Evolutionary conservation across 2,888 invertebrate species (phyloP), one percentile per base, ranked within the genome.

Genomic region (Heliconius ethilla): DNA sequence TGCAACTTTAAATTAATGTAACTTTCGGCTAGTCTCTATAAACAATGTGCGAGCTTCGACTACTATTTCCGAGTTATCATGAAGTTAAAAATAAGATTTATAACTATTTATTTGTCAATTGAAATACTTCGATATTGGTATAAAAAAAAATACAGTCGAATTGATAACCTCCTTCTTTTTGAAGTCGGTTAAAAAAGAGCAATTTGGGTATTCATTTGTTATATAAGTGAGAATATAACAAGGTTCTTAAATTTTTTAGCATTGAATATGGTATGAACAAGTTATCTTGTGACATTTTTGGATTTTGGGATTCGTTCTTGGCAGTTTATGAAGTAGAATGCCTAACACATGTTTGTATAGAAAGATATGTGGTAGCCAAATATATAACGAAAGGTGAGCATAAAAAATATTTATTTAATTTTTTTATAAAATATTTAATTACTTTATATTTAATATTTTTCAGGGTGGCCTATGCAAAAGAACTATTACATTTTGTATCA

Each of bases 291-390:
- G 82, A 87, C 72, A 75, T 87, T 79, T 85, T 86, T 82, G 83
- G 82, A 75, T 94, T 94, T 82, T 83, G 92, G 80, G 92, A 94
- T 79, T 93, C 93, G 76, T 91, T 95, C 84, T 83, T 95, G 81
- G 90, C 92, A 65, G 89, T 93, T 15, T 90, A 91, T 78, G 95
- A 95, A 87, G 89, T 94, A 69, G 92, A 93, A 84, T 89, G 90
- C 78, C 85, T 95, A 27, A 91, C 94, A 2, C 89, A 94, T 77
- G 86, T 95, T 51, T 93, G 94, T 81, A 89, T 95, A 73, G 95
- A 95, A 83, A 88, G 95, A 86, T 94, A 92, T 82, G 89, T 95
- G 18, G 84, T 91, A 13, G 89, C 91, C 11, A 91, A 91, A 84
- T 92, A 92, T 81, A 86, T 86, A 27, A 86, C 86, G 72, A 89